Conservation (phyloP, 2,888 invertebrate genomes). For the Drosophila nr. medialis region DNA sequence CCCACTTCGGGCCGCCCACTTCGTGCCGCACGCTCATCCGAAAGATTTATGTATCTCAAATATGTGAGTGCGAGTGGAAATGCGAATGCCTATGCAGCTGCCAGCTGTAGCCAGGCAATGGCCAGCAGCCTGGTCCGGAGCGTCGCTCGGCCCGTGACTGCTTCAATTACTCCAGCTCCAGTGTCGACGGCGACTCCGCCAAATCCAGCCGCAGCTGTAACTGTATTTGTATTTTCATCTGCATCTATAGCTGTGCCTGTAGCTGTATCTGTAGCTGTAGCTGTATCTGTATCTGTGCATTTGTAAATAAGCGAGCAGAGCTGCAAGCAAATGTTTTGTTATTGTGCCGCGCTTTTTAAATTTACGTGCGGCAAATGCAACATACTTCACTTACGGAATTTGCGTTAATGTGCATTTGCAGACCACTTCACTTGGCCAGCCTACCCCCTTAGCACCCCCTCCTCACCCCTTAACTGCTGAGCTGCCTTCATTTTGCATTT, state of each 20-base stretch:
- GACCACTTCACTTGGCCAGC: constrained; percentile 77
- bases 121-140: constrained; percentile 20
- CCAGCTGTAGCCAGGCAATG: constrained; percentile 34
- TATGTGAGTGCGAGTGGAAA: constrained; percentile 69
- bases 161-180: constrained; percentile 53
- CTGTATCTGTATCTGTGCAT: constrained; percentile 36
- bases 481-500: constrained; percentile 69
- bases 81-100: constrained; percentile 76
- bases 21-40: constrained; percentile 65
- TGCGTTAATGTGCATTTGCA: constrained; percentile 81
- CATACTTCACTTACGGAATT: constrained; percentile 81
- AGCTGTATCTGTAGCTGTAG: constrained; percentile 6
- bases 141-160: constrained; percentile 34
- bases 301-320: constrained; percentile 55
- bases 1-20: constrained; percentile 38
- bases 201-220: constrained; percentile 48
- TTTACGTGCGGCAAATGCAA: constrained; percentile 82
- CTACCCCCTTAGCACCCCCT: background rate
- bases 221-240: constrained; percentile 23
- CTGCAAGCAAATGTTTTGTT: constrained; percentile 67
- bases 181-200: constrained; percentile 20
- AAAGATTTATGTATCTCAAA: constrained; percentile 80
- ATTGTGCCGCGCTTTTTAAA: constrained; percentile 77
- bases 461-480: constrained; percentile 22
- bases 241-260: background rate